phyloP scores from a whole-genome alignment of 2,797 vertebrate genomes.

The Champsocephalus gunnari region DNA sequence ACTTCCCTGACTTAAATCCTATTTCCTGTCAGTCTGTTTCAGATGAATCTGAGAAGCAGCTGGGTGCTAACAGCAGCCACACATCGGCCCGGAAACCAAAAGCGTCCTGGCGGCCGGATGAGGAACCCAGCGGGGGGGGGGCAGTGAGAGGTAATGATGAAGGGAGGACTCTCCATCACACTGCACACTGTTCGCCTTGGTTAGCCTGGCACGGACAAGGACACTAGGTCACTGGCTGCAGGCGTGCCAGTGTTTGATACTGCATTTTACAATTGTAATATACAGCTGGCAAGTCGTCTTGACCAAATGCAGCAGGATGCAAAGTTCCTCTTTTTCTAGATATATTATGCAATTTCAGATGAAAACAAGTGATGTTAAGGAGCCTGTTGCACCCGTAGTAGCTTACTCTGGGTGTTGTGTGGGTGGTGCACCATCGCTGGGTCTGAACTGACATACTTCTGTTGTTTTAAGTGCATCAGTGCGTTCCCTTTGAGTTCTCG shows the following conservation, averaged over 20 bases:
- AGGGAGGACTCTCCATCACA: background rate
- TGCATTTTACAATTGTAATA: background rate
- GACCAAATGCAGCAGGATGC: no score
- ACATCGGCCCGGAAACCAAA: constrained; percentile 76
- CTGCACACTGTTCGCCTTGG: background rate
- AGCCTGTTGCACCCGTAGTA: no score
- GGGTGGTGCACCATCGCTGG: no score
- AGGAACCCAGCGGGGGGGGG: constrained; percentile 76
- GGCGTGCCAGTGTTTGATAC: background rate
- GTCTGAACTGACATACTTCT: no score
- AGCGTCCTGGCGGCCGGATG: constrained; percentile 80
- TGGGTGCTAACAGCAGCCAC: constrained; percentile 63
- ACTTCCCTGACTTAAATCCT: background rate
- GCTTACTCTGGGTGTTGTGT: no score
- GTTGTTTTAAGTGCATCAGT: no score
- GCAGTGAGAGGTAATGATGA: constrained; percentile 59
- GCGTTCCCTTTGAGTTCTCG: no score
- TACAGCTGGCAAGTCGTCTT: background rate
- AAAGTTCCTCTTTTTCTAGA: no score
- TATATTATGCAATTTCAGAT: no score
- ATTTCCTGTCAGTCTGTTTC: constrained; percentile 88
- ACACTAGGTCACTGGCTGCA: background rate
- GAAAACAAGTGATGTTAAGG: no score
- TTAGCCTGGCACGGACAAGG: background rate
- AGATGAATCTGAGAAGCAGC: constrained; percentile 89